These are phyloP conservation scores for Lampris megalopsis DNA, from an alignment of 2,113 vertebrate species.

Conservation along the genomic window DNA sequence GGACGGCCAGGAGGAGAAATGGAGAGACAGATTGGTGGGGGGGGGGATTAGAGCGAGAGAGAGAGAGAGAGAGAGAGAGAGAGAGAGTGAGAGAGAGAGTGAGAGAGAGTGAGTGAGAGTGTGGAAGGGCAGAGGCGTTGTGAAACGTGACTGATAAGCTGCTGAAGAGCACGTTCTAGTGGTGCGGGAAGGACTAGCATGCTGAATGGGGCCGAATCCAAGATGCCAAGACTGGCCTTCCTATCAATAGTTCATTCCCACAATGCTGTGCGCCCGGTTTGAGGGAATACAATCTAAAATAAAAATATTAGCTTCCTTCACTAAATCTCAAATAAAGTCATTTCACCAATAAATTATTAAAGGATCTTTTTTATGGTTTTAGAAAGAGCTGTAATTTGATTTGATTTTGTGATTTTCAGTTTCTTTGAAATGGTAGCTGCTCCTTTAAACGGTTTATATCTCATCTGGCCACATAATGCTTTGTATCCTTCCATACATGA, in stretches of 20 bases:
- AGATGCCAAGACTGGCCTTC: neutral
- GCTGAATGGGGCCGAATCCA: neutral
- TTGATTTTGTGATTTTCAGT: too few species aligned
- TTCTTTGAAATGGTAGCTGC: too few species aligned
- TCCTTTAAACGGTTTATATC: too few species aligned
- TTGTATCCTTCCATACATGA: too few species aligned
- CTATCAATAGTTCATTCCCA: neutral
- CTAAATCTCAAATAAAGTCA: too few species aligned
- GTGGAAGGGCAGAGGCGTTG: neutral
- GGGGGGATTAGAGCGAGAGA: neutral
- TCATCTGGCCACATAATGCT: too few species aligned
- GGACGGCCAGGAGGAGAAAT: constrained; percentile 11
- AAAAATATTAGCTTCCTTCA: too few species aligned
- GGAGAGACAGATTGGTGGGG: neutral
- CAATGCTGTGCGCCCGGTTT: neutral
- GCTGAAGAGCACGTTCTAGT: constrained; percentile 90
- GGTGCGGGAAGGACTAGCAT: constrained; percentile 77
- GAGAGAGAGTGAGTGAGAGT: neutral
- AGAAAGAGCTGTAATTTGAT: too few species aligned
- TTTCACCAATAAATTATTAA: too few species aligned
- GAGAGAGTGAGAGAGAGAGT: constrained; percentile 11
- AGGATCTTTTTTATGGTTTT: too few species aligned
- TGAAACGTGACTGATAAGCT: constrained; percentile 76
- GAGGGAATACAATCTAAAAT: too few species aligned
- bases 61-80: constrained; percentile 30